phyloP scores from a whole-genome alignment of 1,140 invertebrate species.

The Drosophila yakuba region DNA sequence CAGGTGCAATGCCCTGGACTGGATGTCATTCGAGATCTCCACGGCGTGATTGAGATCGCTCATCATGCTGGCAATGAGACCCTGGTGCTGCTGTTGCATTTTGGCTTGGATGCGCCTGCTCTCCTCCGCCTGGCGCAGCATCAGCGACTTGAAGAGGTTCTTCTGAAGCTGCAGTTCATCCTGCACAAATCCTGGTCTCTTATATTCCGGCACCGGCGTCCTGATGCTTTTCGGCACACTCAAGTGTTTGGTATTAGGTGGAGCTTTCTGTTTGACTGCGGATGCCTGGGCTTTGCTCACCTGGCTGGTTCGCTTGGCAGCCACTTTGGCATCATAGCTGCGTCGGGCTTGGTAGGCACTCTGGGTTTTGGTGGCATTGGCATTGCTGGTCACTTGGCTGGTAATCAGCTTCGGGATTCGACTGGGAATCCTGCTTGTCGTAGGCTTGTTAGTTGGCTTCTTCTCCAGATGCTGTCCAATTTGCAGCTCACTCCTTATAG shows the following conservation, averaged over 20 bases:
- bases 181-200: neutral
- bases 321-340: slow-evolving; percentile 6
- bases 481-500: neutral
- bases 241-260: neutral
- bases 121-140: slow-evolving; percentile 43
- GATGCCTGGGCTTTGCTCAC: neutral
- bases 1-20: neutral
- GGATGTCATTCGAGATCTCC: neutral
- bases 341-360: slow-evolving; percentile 7
- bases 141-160: slow-evolving; percentile 24
- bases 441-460: neutral
- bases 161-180: slow-evolving; percentile 21
- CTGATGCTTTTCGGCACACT: slow-evolving; percentile 6
- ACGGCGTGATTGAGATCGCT: slow-evolving; percentile 2
- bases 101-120: slow-evolving; percentile 45
- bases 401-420: neutral
- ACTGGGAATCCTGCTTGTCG: neutral
- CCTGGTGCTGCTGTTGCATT: slow-evolving; percentile 43
- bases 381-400: neutral
- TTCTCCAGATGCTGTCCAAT: neutral
- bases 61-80: slow-evolving; percentile 41
- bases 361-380: neutral
- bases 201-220: neutral
- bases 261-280: neutral
- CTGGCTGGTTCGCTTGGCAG: slow-evolving; percentile 1